A percentile compares a stretch with the other conserved stretches of the same genome.
These are phyloP conservation scores for Neolamprologus brichardi DNA, from an alignment of 2,113 vertebrate genomes.

Conservation along the genomic window DNA sequence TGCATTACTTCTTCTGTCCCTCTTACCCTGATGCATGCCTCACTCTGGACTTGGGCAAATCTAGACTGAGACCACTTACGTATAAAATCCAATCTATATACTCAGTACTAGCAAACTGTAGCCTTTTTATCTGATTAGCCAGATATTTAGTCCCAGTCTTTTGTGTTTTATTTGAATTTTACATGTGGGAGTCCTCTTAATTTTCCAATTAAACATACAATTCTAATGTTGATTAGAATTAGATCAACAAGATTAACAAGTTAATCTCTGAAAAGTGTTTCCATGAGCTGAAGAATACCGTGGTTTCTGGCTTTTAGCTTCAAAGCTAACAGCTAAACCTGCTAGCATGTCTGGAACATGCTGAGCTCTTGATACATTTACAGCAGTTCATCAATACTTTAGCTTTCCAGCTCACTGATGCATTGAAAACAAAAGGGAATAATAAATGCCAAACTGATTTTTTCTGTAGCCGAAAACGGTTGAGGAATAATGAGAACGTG, in stretches of 20 bases:
- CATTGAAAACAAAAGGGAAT: neutral
- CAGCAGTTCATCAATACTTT: neutral
- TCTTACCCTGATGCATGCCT: neutral
- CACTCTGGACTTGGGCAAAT: neutral
- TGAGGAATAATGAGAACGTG: neutral
- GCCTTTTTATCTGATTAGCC: neutral
- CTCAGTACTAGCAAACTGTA: neutral
- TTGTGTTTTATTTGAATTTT: neutral
- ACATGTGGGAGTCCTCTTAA: neutral
- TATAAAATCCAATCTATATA: neutral
- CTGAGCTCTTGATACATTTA: neutral
- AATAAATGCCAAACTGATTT: neutral
- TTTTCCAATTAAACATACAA: neutral
- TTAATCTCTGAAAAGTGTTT: neutral
- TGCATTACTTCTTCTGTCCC: neutral
- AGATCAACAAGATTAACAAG: neutral
- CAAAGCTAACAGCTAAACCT: neutral
- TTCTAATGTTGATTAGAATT: neutral
- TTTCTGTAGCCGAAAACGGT: neutral
- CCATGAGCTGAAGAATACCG: neutral
- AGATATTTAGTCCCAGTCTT: neutral
- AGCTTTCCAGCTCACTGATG: neutral
- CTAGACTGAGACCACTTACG: fast-evolving
- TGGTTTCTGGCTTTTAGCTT: neutral
- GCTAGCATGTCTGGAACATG: neutral